Evolutionary conservation across 2,113 vertebrate genomes (phyloP), one percentile per base, ranked within the genome.

Genomic region (Nyctereutes procyonoides): DNA sequence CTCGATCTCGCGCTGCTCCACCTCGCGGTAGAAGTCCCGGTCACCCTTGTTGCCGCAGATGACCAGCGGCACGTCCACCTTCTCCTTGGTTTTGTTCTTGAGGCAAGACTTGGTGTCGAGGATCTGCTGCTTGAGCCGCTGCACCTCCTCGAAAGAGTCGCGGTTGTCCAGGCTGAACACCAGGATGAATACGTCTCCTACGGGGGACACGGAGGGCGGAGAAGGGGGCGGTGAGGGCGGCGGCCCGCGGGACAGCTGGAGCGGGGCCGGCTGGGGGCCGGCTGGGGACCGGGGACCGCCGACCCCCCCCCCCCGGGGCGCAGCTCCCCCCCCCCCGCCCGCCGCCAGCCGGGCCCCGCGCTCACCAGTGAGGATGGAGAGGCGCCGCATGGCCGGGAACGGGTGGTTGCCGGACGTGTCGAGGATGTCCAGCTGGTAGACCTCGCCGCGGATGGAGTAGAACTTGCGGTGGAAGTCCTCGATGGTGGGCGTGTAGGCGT

Each of bases 401-500:
- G 99, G 99, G 53, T 99, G 99, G 95, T 99, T 99, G 89, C 99
- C 99, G 0, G 99, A 99, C 0, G 99, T 99, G 98, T 99, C 99
- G 84, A 99, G 98, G 96, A 99, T 99, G 98, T 99, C 99, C 7
- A 99, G 99, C 98, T 99, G 99, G 98, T 99, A 99, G 55, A 99
- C 99, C 91, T 99, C 99, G 3, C 99, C 99, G 0, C 99, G 99
- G 98, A 99, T 99, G 98, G 99, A 99, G 99, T 99, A 99, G 98
- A 99, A 99, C 99, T 99, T 99, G 98, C 99, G 99, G 99, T 99
- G 99, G 98, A 99, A 99, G 98, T 99, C 99, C 98, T 99, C 99
- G 85, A 99, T 99, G 96, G 99, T 99, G 93, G 99, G 99, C 0
- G 99, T 99, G 99, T 99, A 99, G 93, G 99, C 99, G 93, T 99